Evolutionary conservation across 2,888 invertebrate genomes (phyloP), one percentile per base, ranked within the genome.

Genomic region (Ornithoptera priamus): DNA sequence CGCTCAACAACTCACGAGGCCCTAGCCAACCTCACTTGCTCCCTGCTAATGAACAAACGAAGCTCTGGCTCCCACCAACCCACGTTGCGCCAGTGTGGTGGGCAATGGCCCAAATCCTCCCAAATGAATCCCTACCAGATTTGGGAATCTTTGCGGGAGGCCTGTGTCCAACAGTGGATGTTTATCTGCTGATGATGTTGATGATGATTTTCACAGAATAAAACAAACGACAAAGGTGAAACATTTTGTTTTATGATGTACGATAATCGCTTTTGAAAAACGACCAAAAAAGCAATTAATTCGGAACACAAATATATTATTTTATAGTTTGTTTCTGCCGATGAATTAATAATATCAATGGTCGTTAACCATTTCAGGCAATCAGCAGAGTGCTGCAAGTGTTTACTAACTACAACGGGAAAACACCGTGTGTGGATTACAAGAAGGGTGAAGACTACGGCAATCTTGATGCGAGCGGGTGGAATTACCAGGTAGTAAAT

Each of bases 361-460:
- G 66, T 72, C 63, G 42, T 67, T 87, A 87, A 39, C 39, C 39
- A 39, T 39, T 39, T 20, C 84, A 93, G 82, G 94, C 94, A 12
- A 85, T 98, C 67, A 94, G 95, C 71, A 93, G 94, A 76, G 96
- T 96, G 0, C 76, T 97, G 39, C 94, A 94, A 69, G 92, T 97
- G 8, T 98, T 95, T 81, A 95, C 96, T 58, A 99, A 99, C 86
- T 97, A 95, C 83, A 96, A 97, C 0, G 96, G 97, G 30, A 88
- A 93, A 65, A 88, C 90, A 0, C 92, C 93, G 70, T 98, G 98
- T 81, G 89, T 97, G 22, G 90, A 96, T 80, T 94, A 94, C 71
- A 87, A 83, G 58, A 82, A 83, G 22, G 90, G 94, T 50, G 91
- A 94, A 18, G 90, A 95, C 36, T 93, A 93, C 62, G 89, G 92